These are phyloP conservation scores for Drosophila tsacasi DNA, from an alignment of 1,140 invertebrate genomes.

Conservation along the genomic window DNA sequence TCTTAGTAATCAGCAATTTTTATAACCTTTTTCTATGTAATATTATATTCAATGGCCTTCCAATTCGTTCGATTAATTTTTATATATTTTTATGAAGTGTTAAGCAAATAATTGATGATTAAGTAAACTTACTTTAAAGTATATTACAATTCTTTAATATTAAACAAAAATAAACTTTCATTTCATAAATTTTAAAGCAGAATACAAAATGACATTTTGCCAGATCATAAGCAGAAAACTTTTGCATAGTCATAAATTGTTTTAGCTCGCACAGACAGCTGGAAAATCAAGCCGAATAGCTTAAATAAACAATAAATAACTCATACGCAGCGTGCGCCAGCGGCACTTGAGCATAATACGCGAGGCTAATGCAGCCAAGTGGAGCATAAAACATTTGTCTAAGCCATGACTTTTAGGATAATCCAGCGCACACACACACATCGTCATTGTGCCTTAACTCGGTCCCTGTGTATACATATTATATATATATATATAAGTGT, in stretches of 20 bases:
- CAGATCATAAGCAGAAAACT: neutral
- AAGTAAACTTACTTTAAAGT: neutral
- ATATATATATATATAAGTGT: neutral
- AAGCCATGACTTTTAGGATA: constrained; percentile 66
- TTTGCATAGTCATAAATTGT: constrained; percentile 53
- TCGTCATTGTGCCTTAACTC: neutral
- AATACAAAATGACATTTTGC: neutral
- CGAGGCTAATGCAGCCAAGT: constrained; percentile 62
- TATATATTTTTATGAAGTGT: neutral
- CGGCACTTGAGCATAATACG: constrained; percentile 51
- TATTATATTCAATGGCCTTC: neutral
- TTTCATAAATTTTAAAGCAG: neutral
- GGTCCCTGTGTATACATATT: neutral
- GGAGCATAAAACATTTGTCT: constrained; percentile 67
- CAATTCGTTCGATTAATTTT: neutral
- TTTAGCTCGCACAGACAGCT: constrained; percentile 39
- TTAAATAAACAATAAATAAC: constrained; percentile 66
- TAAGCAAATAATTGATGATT: neutral
- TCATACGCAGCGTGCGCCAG: constrained; percentile 67
- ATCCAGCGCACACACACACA: constrained; percentile 45
- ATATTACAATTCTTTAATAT: neutral
- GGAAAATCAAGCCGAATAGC: constrained; percentile 50
- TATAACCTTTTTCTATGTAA: neutral
- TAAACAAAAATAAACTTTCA: neutral
- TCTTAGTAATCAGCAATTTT: too few relatives aligned